Percentiles rank a stretch among this genome's conserved stretches.
Conservation (phyloP, 2,888 invertebrate species). For the Leucophenga maculata region DNA sequence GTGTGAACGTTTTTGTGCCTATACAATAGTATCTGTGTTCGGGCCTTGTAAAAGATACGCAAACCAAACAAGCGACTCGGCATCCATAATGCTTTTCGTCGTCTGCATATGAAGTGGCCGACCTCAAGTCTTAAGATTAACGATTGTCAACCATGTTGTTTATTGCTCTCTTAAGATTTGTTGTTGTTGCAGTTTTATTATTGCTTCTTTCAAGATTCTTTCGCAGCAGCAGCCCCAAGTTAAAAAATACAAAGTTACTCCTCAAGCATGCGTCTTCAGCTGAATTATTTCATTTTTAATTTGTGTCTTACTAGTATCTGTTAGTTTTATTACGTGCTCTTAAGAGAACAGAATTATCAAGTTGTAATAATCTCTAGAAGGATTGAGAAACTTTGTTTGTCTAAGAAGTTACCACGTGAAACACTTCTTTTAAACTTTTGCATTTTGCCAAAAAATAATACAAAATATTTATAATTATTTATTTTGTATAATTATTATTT, state of each 20-base stretch:
- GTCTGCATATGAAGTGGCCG: conserved; percentile 35
- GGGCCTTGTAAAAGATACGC: background rate
- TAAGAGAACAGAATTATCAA: background rate
- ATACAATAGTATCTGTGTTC: no score
- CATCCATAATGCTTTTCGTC: conserved; percentile 14
- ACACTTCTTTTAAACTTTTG: no score
- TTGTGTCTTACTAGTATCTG: conserved; percentile 6
- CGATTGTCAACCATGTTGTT: conserved; percentile 67
- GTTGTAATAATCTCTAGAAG: no score
- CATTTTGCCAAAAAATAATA: no score
- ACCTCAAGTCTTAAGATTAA: conserved; percentile 60
- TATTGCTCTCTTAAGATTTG: conserved; percentile 64
- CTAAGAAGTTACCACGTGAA: background rate
- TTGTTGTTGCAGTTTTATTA: conserved; percentile 41
- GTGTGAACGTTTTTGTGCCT: conserved; percentile 35
- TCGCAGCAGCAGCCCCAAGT: background rate
- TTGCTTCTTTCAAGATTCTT: conserved; percentile 24
- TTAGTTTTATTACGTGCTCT: background rate
- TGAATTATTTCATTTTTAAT: conserved; percentile 10
- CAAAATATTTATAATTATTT: no score
- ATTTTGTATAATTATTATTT: background rate
- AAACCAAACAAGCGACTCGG: conserved; percentile 2
- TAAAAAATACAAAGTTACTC: background rate
- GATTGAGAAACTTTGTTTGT: background rate
- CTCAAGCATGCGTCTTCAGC: background rate